phyloP scores from a whole-genome alignment of 2,797 vertebrate genomes.

The Aulostomus chinensis region DNA sequence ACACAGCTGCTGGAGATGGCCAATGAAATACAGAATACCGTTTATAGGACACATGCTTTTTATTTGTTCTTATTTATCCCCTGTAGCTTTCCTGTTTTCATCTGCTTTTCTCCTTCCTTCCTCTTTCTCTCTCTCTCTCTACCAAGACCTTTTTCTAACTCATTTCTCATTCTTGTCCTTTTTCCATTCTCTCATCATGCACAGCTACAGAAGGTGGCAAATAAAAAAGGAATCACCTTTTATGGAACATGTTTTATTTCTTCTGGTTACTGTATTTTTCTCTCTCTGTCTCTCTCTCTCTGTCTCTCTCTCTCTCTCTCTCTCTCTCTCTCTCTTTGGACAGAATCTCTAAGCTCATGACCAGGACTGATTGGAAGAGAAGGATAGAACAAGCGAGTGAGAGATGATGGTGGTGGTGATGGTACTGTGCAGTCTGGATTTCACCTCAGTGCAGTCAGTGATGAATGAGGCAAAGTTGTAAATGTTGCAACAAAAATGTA shows the following conservation, averaged over 20 bases:
- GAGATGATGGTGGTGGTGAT: not conserved
- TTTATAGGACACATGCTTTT: conserved; percentile 71
- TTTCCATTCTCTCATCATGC: conserved; percentile 22
- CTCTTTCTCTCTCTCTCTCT: too few relatives aligned
- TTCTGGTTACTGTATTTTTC: conserved; percentile 21
- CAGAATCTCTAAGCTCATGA: not conserved
- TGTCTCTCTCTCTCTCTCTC: not conserved
- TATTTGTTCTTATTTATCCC: conserved; percentile 68
- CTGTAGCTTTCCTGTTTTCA: conserved; percentile 21
- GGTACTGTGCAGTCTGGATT: not conserved
- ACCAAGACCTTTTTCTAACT: conserved; percentile 10
- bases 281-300: not conserved
- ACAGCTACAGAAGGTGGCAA: conserved; percentile 36
- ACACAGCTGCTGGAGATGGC: conserved; percentile 58
- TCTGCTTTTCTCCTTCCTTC: not conserved
- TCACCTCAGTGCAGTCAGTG: too few relatives aligned
- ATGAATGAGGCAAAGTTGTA: too few relatives aligned
- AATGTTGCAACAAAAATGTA: not conserved
- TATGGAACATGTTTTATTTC: conserved; percentile 5
- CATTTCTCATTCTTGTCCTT: conserved; percentile 3
- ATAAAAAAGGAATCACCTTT: conserved; percentile 43
- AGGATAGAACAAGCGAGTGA: not conserved
- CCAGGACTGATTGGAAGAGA: not conserved
- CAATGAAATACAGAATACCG: conserved; percentile 69
- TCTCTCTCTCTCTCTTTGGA: not conserved